phyloP scores from a whole-genome alignment of 92 coral and sea anemone genomes.

The Parazoanthus darwini region DNA sequence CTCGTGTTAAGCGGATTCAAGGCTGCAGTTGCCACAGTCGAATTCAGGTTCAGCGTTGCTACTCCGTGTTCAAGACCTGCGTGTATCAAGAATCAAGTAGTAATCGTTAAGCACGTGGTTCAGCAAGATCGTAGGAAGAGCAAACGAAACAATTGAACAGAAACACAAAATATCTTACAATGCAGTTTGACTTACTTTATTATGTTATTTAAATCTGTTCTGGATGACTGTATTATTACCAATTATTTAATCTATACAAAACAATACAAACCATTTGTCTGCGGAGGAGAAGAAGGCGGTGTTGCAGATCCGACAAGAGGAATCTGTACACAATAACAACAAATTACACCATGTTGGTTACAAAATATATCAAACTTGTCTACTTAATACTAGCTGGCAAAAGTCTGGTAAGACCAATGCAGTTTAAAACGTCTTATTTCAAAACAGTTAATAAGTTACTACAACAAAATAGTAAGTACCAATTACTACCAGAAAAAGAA shows the following conservation, averaged over 20 bases:
- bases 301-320: constrained; percentile 57
- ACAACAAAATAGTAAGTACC: too few relatives aligned
- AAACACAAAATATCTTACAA: too few relatives aligned
- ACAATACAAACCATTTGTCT: constrained; percentile 42
- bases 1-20: constrained; percentile 83
- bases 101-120: too few relatives aligned
- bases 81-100: not conserved
- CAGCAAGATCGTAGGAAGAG: too few relatives aligned
- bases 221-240: too few relatives aligned
- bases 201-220: too few relatives aligned
- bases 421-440: not conserved
- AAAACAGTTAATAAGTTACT: not conserved
- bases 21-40: constrained; percentile 71
- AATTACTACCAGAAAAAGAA: too few relatives aligned
- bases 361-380: too few relatives aligned
- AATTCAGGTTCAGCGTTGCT: constrained; percentile 74
- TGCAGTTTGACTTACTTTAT: too few relatives aligned
- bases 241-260: not conserved
- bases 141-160: too few relatives aligned
- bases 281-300: constrained; percentile 54
- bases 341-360: not conserved
- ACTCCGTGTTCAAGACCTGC: constrained; percentile 88
- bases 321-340: constrained; percentile 30
- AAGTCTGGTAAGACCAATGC: too few relatives aligned
- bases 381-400: too few relatives aligned